Conservation (phyloP, 1,140 invertebrate species). For the Lysiphlebus fabarum region DNA sequence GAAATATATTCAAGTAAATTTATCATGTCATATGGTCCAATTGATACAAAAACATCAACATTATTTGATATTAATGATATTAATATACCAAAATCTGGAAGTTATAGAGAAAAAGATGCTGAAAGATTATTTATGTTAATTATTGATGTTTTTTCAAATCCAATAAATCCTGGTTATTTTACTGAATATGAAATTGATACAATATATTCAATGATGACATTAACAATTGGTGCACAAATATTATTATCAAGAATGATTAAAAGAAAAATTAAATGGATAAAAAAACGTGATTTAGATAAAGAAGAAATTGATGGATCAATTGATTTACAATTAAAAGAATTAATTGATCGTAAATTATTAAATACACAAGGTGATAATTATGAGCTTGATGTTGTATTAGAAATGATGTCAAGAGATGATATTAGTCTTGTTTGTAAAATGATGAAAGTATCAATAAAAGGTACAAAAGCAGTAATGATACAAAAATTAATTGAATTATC, state of each 20-base stretch:
- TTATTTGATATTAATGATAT: slow-evolving; percentile 38
- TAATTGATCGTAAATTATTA: slow-evolving; percentile 33
- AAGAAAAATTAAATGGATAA: slow-evolving; percentile 34
- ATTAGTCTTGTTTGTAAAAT: slow-evolving; percentile 30
- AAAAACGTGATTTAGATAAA: slow-evolving; percentile 31
- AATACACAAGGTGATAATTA: slow-evolving; percentile 26
- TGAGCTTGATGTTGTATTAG: slow-evolving; percentile 29
- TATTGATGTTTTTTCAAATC: slow-evolving; percentile 37
- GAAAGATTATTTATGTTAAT: slow-evolving; percentile 33
- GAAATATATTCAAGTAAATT: slow-evolving; percentile 36
- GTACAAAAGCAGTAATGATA: slow-evolving; percentile 34
- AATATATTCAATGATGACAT: slow-evolving; percentile 34
- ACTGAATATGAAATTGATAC: slow-evolving; percentile 34
- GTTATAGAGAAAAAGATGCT: slow-evolving; percentile 21
- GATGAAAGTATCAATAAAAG: slow-evolving; percentile 28
- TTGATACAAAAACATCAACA: slow-evolving; percentile 21
- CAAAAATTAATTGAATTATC: slow-evolving; percentile 31
- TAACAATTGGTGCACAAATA: slow-evolving; percentile 34
- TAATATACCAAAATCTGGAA: slow-evolving; percentile 29
- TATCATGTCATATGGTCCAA: slow-evolving; percentile 22
- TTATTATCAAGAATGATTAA: slow-evolving; percentile 40
- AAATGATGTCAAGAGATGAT: slow-evolving; percentile 36
- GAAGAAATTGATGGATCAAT: slow-evolving; percentile 30
- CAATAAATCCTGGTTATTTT: slow-evolving; percentile 47
- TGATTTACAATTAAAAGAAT: slow-evolving; percentile 27